A percentile compares a stretch with the other conserved stretches of the same genome.
These are phyloP conservation scores for Scrobipalpa atriplicella DNA, from an alignment of 2,888 invertebrate species.

Conservation along the genomic window DNA sequence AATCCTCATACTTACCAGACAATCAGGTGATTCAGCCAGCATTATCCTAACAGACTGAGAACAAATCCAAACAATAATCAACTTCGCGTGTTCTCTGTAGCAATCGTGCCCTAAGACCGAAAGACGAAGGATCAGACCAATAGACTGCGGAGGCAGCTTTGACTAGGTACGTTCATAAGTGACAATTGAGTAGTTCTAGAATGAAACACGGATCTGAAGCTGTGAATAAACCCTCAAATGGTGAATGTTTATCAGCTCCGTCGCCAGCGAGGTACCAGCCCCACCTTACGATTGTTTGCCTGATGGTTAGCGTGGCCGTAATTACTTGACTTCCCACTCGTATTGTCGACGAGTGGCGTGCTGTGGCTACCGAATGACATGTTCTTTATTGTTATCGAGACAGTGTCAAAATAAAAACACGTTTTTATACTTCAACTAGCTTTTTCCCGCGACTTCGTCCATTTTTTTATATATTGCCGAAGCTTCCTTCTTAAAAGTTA, in stretches of 20 bases:
- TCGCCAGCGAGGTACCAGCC: background rate
- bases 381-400: conserved; percentile 27
- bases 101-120: too few relatives aligned
- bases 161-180: background rate
- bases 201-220: conserved; percentile 7
- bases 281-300: conserved; percentile 28
- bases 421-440: conserved; percentile 6
- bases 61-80: too few relatives aligned
- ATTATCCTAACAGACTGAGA: too few relatives aligned
- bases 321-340: conserved; percentile 33
- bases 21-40: too few relatives aligned
- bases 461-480: background rate
- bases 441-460: background rate
- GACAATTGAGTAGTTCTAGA: background rate
- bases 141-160: too few relatives aligned
- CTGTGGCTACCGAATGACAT: conserved; percentile 29
- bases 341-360: conserved; percentile 23
- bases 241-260: conserved; percentile 24
- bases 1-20: too few relatives aligned
- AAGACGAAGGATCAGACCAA: too few relatives aligned
- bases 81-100: too few relatives aligned
- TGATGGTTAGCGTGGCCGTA: conserved; percentile 34
- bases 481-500: too few relatives aligned
- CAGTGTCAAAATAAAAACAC: conserved; percentile 13
- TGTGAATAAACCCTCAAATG: conserved; percentile 29